Base-by-base conservation (phyloP, 2,888 invertebrate species). In the Euproctis similis region DNA sequence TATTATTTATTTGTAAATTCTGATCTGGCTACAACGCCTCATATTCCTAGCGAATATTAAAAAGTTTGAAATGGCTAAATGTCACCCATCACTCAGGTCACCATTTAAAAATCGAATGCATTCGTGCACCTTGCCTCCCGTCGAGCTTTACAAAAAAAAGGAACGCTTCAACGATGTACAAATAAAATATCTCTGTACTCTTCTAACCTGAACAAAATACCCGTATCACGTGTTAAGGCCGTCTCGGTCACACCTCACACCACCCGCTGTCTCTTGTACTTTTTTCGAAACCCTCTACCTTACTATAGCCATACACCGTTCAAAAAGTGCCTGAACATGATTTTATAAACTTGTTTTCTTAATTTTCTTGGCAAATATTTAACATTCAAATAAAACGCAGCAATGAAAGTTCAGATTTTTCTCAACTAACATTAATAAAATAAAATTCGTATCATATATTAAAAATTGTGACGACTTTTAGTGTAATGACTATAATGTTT, bases 91-190 rank as follows among this genome's bases (percentile, higher is more conserved):
- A 73, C 52, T 74, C 74, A 68, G 64, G 60, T 68, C 71, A 75
- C 75, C 72, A 70, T 75, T 74, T 67, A 64, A 68, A 69, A 77
- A 75, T 71, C 71, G 69, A 69, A 69, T 67, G 64, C 55, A 54
- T 54, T 48, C 51, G 45, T 63, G 71, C 81, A 81, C 80, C 81
- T 81, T 80, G 80, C 80, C 75, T 76, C 76, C 76, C 76, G 71
- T 54, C 66, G 70, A 66, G 75, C 70, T 70, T 42, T 69, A 75
- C 66, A 60, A 75, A 80, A n/a, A n/a, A 78, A 74, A 76, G 57
- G 65, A 76, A 65, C 63, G 48, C 48, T 50, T 58, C 50, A 45
- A 59, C 53, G 48, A 44, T 60, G 61, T 65, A 42, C 41, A 70
- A 72, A 69, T 64, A 61, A 54, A 61, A 53, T 36, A 34, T 21